Evolutionary conservation across 2,888 invertebrate species (phyloP), one percentile per base, ranked within the genome.

Genomic region (Scaptomyza parva): DNA sequence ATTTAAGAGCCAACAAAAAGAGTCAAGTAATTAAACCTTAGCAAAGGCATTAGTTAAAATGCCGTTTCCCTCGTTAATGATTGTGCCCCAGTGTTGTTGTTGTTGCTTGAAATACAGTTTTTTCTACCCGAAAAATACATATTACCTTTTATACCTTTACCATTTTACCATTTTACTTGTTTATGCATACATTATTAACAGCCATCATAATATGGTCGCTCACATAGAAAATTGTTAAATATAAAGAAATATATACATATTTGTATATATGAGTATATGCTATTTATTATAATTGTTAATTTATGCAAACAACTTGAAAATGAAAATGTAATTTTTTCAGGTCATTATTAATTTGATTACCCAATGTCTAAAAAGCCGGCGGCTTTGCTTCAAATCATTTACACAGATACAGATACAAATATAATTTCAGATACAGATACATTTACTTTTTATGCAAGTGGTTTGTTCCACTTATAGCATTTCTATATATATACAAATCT

Each of bases 281-380:
- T 45, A 60, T 51, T 12, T 24, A 64, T 89, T 61, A 64, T 89
- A 86, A 87, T 89, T 88, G 89, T 76, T 89, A 89, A 89, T 89
- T 89, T 89, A 89, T 89, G 86, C 89, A 88, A 77, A 84, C 70
- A 78, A 85, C 80, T 82, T 68, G 70, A 70, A 37, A 88, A 86
- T 68, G 70, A 70, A 37, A 88, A 86, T 76, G 78, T 81, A 84
- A 84, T 88, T 83, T 87, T 74, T 76, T 47, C 17, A 53, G 75
- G 70, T 71, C 78, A 88, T 88, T 87, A 88, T 83, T 81, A 83
- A 88, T 81, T 81, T 88, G 75, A 86, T 88, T 86, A 78, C 88
- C 66, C 89, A 85, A 88, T 61, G 52, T 51, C n/a, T n/a, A n/a
- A n/a, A 45, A 40, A 28, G 64, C 71, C 67, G 47, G 41, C 44